phyloP scores from a whole-genome alignment of 2,888 invertebrate species.

The Andrena dorsata region DNA sequence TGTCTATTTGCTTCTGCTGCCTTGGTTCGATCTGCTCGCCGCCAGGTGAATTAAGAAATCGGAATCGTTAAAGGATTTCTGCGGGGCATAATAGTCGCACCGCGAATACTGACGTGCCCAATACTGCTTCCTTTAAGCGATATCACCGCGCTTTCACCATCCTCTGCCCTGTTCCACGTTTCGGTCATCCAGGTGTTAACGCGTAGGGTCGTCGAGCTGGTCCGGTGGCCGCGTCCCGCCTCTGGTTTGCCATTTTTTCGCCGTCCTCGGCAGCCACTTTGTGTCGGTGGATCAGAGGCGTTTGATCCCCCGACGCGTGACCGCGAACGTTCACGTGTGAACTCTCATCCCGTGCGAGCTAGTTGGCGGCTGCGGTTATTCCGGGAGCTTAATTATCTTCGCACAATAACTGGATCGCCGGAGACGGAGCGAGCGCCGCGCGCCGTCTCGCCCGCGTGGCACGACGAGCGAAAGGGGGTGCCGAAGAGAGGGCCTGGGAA shows the following conservation, averaged over 20 bases:
- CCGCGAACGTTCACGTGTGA: slow-evolving; percentile 13
- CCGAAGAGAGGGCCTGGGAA: not conserved
- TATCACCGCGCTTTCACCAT: too few species aligned
- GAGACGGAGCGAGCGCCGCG: slow-evolving; percentile 6
- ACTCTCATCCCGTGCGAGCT: slow-evolving; percentile 24
- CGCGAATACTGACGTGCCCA: too few species aligned
- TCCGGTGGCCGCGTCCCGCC: not conserved
- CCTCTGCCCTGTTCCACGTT: too few species aligned
- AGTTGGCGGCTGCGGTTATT: slow-evolving; percentile 58
- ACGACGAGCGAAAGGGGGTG: slow-evolving; percentile 1
- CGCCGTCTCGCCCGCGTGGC: slow-evolving; percentile 23
- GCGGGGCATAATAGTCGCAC: too few species aligned
- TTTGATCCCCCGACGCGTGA: slow-evolving; percentile 15
- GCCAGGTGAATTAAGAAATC: too few species aligned
- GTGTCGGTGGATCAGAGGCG: not conserved
- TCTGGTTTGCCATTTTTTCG: slow-evolving; percentile 15
- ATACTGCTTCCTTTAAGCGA: too few species aligned
- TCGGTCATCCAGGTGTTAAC: too few species aligned
- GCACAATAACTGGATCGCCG: slow-evolving; percentile 63
- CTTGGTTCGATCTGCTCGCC: too few species aligned
- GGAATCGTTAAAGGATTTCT: too few species aligned
- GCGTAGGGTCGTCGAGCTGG: too few species aligned
- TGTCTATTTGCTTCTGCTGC: too few species aligned
- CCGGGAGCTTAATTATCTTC: slow-evolving; percentile 66
- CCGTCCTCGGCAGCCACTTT: not conserved